Conservation (phyloP, 2,888 invertebrate genomes). For the Nomada fabriciana region DNA sequence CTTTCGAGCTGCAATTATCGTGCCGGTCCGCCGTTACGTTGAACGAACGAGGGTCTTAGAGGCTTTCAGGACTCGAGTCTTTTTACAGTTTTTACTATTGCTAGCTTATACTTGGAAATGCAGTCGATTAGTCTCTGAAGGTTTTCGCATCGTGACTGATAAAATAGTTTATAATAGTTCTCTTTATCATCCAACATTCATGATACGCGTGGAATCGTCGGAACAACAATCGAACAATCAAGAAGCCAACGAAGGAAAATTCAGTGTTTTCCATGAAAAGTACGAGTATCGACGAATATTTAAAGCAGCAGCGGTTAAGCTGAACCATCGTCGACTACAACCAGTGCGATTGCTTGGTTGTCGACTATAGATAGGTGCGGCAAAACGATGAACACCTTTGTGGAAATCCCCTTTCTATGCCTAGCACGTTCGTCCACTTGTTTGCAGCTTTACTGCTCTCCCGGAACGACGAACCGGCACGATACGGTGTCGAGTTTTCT, state of each 20-base stretch:
- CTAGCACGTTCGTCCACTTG: conserved; percentile 71
- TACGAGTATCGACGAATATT: conserved; percentile 38
- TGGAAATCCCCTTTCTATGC: conserved; percentile 59
- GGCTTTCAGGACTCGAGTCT: not conserved
- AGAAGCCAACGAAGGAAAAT: not conserved
- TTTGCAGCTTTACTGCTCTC: conserved; percentile 68
- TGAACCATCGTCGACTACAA: not conserved
- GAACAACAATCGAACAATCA: not conserved
- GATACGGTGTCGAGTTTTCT: conserved; percentile 59
- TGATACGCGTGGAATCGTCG: not conserved
- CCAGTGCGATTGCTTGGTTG: not conserved
- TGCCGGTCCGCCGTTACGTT: not conserved
- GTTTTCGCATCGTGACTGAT: no score
- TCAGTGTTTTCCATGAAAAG: conserved; percentile 11
- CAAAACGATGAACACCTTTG: conserved; percentile 54
- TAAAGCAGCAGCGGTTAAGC: conserved; percentile 36
- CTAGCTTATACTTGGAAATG: no score
- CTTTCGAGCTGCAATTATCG: not conserved
- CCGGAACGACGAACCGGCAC: conserved; percentile 58
- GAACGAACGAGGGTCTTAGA: not conserved
- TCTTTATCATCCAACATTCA: not conserved
- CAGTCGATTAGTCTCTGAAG: no score
- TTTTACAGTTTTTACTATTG: not conserved
- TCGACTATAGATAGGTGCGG: conserved; percentile 21
- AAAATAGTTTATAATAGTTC: no score